Evolutionary conservation across 2,888 invertebrate genomes (phyloP).

Genomic region (Ephialtes manifestator): DNA sequence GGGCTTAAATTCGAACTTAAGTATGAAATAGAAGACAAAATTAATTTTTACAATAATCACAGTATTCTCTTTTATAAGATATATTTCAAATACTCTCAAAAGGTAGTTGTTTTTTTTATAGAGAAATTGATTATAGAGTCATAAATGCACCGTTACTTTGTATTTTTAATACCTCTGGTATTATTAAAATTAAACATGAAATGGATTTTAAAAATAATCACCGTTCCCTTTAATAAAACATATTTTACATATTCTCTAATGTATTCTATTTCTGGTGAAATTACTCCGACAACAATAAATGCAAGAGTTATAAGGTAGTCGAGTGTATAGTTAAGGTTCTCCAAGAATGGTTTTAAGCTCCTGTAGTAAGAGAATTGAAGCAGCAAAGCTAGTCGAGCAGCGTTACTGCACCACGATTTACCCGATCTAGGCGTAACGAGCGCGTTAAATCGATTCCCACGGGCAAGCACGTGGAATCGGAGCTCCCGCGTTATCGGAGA

Average conservation of each 20-base stretch:
- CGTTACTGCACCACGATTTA: conserved; percentile 43
- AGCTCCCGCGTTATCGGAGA: conserved; percentile 70
- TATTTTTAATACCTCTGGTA: too few relatives aligned
- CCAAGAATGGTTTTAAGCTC: background rate
- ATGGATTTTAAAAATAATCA: too few relatives aligned
- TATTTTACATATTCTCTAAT: background rate
- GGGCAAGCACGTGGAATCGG: conserved; percentile 67
- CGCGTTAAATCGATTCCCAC: conserved; percentile 73
- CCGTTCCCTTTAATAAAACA: background rate
- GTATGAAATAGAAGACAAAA: too few relatives aligned
- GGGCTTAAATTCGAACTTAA: too few relatives aligned
- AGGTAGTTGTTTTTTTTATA: too few relatives aligned
- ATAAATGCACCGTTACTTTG: too few relatives aligned
- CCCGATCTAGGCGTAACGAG: conserved; percentile 68
- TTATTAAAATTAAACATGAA: too few relatives aligned
- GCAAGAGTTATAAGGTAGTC: background rate
- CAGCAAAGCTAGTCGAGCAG: background rate
- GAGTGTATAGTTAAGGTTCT: background rate
- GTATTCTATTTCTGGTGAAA: background rate
- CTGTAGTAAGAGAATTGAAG: background rate
- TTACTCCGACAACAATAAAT: background rate
- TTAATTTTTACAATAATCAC: too few relatives aligned
- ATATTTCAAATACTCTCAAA: too few relatives aligned
- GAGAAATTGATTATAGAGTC: too few relatives aligned
- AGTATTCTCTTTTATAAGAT: too few relatives aligned